Base-by-base conservation (phyloP, 2,797 vertebrate genomes). In the Crenuchus spilurus region DNA sequence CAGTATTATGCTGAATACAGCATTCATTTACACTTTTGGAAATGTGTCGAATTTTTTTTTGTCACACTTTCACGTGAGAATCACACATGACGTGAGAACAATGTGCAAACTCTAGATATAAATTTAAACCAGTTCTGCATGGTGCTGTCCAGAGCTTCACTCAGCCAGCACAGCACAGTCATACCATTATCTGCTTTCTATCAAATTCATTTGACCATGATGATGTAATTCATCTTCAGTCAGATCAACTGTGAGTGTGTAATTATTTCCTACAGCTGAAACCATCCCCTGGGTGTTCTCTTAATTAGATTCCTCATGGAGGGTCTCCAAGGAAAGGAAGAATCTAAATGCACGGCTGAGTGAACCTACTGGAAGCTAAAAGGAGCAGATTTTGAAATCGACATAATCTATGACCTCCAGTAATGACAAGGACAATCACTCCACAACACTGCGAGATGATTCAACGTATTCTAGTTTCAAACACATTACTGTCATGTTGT, bases 121-220 rank as follows among this genome's bases (percentile, higher is more conserved):
- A 61, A 72, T 68, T 72, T 20, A 57, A 63, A 58, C 9, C 60
- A 57, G 55, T 70, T 52, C 20, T 46, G 26, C 55, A 68, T 39
- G 20, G 66, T n/a, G 51, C 18, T 37, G 48, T 72, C 20, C 64
- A 31, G 42, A 20, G 24, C 62, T 41, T 52, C 35, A 33, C 24
- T 33, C 26, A n/a, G 42, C 60, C 72, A 49, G 46, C 24, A 14
- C 16, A 44, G 11, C 57, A 14, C 16, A 44, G 11, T 49, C 16
- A 37, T 13, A 60, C 48, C 30, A 3, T 30, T 42, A 66, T 78
- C 72, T 74, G 33, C 24, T 51, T 78, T 61, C 57, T 26, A 46
- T 76, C 55, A 72, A 46, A 69, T 68, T 69, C 30, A 61, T 77
- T 66, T 71, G 58, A 61, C 57, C 31, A 20, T 79, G 60, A 78